phyloP scores from a whole-genome alignment of 2,888 invertebrate genomes.

The Copidosoma aretas region DNA sequence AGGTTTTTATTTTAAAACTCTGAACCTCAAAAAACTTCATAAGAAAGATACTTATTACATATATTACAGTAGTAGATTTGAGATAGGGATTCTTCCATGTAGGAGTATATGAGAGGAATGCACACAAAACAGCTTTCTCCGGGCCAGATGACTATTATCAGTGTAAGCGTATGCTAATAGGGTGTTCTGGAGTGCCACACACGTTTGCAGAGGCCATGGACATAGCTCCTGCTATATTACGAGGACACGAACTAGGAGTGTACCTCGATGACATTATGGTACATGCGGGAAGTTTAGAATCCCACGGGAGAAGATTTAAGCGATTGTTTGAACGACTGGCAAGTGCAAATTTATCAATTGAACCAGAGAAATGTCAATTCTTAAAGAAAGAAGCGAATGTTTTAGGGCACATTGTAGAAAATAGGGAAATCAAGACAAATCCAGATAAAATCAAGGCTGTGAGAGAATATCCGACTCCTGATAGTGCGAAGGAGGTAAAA shows the following conservation, averaged over 20 bases:
- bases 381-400: no score
- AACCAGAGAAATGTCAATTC: no score
- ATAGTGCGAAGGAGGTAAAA: background rate
- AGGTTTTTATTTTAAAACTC: background rate
- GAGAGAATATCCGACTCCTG: background rate
- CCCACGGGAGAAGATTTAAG: no score
- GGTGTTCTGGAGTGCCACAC: background rate
- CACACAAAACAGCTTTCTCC: background rate
- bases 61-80: background rate
- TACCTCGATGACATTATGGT: constrained; percentile 13
- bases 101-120: background rate
- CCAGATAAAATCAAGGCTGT: no score
- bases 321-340: no score
- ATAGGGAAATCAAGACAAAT: no score
- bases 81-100: background rate
- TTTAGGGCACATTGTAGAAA: no score
- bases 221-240: background rate
- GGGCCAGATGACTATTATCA: background rate
- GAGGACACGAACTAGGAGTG: background rate
- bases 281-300: background rate
- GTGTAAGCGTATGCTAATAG: constrained; percentile 10
- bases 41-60: no score
- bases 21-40: no score
- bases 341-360: no score
- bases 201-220: constrained; percentile 10